These are phyloP conservation scores for Willisornis vidua DNA, from an alignment of 2,113 vertebrate genomes.

Conservation along the genomic window DNA sequence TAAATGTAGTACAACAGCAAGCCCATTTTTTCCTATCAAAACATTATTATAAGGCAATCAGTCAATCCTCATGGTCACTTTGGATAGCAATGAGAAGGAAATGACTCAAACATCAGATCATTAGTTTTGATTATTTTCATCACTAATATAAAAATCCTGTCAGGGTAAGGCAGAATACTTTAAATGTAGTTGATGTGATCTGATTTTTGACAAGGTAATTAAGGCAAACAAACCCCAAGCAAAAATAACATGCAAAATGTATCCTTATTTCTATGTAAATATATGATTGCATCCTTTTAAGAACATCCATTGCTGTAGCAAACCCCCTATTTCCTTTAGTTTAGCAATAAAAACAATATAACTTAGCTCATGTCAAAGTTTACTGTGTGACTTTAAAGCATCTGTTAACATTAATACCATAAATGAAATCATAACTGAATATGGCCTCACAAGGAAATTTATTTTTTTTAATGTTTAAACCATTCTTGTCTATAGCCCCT, in stretches of 20 bases:
- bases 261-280: neutral
- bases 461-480: conserved; percentile 74
- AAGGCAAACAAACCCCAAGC: neutral
- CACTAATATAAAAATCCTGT: neutral
- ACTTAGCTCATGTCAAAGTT: conserved; percentile 73
- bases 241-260: neutral
- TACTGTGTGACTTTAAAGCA: conserved; percentile 69
- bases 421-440: conserved; percentile 74
- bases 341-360: conserved; percentile 45
- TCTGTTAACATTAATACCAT: conserved; percentile 75
- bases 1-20: conserved; percentile 34
- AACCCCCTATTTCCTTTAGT: neutral
- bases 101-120: neutral
- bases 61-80: neutral
- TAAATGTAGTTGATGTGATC: neutral
- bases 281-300: neutral
- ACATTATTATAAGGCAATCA: conserved; percentile 1
- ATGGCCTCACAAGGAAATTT: conserved; percentile 71
- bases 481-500: conserved; percentile 78
- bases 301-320: neutral
- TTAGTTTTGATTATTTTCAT: neutral
- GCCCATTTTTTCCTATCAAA: conserved; percentile 7
- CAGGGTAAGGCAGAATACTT: neutral
- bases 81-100: neutral
- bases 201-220: neutral